These are phyloP conservation scores for Drosophila melanogaster DNA, from an alignment of 1,140 invertebrate species.

Conservation along the genomic window Release_6_plus_ISO1_MT NT_037436.4:14768001-14768500, in stretches of 20 bases:
- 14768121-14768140: slow-evolving; percentile 45
- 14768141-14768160: slow-evolving; percentile 54
- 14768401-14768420: slow-evolving; percentile 44
- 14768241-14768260: not conserved
- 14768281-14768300: slow-evolving; percentile 10
- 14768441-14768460: slow-evolving; percentile 51
- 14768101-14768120: slow-evolving; percentile 18
- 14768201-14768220: slow-evolving; percentile 22
- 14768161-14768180: not conserved
- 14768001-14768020: slow-evolving; percentile 9
- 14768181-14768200: slow-evolving; percentile 1
- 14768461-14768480: slow-evolving; percentile 32
- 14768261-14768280: slow-evolving; percentile 1
- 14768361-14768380: slow-evolving; percentile 6
- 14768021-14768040: slow-evolving; percentile 25
- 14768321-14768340: slow-evolving; percentile 48
- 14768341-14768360: slow-evolving; percentile 2
- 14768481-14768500: slow-evolving; percentile 13
- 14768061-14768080: slow-evolving; percentile 25
- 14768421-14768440: slow-evolving; percentile 47
- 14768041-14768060: not conserved
- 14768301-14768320: slow-evolving; percentile 23
- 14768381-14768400: slow-evolving; percentile 16
- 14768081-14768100: not conserved
- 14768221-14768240: slow-evolving; percentile 44